These are phyloP conservation scores for Drosophila kanekoi DNA, from an alignment of 2,888 invertebrate species.

Conservation along the genomic window DNA sequence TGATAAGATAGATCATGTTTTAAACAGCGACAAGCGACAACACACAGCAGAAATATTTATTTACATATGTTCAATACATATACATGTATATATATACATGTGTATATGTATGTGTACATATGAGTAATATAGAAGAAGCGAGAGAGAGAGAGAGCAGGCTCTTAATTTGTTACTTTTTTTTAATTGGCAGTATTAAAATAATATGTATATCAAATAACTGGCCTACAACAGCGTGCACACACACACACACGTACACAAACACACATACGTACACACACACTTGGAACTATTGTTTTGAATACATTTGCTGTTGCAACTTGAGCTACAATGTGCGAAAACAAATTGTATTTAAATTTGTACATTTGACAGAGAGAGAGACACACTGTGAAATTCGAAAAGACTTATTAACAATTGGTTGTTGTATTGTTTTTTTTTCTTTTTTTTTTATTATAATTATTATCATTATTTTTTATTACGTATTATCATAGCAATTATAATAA, in stretches of 20 bases:
- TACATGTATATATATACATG: background rate
- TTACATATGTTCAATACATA: slow-evolving; percentile 7
- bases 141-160: slow-evolving; percentile 39
- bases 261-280: slow-evolving; percentile 17
- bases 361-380: slow-evolving; percentile 73
- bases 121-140: background rate
- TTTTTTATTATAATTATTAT: slow-evolving; percentile 43
- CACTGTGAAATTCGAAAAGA: slow-evolving; percentile 83
- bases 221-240: slow-evolving; percentile 25
- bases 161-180: slow-evolving; percentile 26
- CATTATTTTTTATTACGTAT: slow-evolving; percentile 44
- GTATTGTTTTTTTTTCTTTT: slow-evolving; percentile 55
- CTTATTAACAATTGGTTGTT: slow-evolving; percentile 81
- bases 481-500: slow-evolving; percentile 41
- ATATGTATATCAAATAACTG: background rate
- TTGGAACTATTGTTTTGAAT: slow-evolving; percentile 2
- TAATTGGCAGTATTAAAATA: slow-evolving; percentile 36
- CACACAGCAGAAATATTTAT: slow-evolving; percentile 19
- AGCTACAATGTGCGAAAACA: slow-evolving; percentile 46
- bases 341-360: slow-evolving; percentile 55
- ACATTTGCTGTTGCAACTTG: slow-evolving; percentile 65
- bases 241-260: slow-evolving; percentile 16
- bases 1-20: slow-evolving; percentile 49
- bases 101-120: slow-evolving; percentile 2
- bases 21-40: slow-evolving; percentile 19